A percentile compares a stretch with the other conserved stretches of the same genome.
Evolutionary conservation across 1,140 invertebrate genomes (phyloP).

Genomic region (Prorops nasuta): DNA sequence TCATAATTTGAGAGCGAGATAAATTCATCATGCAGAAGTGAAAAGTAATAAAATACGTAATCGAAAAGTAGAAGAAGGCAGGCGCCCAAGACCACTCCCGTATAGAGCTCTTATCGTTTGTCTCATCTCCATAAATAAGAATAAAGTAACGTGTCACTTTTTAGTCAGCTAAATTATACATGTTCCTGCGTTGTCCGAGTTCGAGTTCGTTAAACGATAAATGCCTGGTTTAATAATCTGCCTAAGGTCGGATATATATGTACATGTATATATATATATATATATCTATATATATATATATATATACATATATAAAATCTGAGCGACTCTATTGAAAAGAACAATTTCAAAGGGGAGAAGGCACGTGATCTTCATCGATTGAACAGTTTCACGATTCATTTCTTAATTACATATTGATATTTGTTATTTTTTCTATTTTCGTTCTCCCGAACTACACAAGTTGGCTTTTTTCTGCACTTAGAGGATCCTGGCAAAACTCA

Average conservation of each 20-base stretch:
- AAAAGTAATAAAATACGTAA: not conserved
- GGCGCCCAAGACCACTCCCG: conserved; percentile 11
- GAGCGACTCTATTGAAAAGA: too few relatives aligned
- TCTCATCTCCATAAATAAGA: conserved; percentile 1
- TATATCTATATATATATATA: too few relatives aligned
- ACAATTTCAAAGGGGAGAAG: conserved; percentile 25
- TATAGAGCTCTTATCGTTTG: not conserved
- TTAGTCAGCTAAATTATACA: not conserved
- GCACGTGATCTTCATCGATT: conserved; percentile 26
- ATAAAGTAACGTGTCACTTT: not conserved
- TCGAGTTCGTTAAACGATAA: not conserved
- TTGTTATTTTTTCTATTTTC: too few relatives aligned
- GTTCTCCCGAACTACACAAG: too few relatives aligned
- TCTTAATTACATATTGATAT: too few relatives aligned
- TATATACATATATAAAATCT: too few relatives aligned
- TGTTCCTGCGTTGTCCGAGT: not conserved
- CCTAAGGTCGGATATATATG: not conserved
- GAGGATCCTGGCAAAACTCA: too few relatives aligned
- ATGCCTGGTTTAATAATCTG: not conserved
- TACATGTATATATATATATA: too few relatives aligned
- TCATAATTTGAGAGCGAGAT: too few relatives aligned
- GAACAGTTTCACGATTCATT: too few relatives aligned
- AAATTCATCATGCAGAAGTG: not conserved
- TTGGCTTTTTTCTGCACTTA: too few relatives aligned
- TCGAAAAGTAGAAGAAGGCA: too few relatives aligned